These are phyloP conservation scores for Clivina fossor DNA, from an alignment of 2,888 invertebrate species.

Conservation along the genomic window DNA sequence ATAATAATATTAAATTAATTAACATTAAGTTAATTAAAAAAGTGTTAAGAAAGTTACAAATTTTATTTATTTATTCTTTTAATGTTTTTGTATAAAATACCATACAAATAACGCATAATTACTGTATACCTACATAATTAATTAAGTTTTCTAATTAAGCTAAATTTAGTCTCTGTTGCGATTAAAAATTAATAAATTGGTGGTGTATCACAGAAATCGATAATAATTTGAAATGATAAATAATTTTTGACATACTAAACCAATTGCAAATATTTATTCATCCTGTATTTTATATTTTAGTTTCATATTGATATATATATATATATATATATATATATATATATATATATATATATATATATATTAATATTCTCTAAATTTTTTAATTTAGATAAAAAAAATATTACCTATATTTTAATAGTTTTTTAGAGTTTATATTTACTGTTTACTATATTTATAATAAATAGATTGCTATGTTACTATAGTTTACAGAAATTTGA, in stretches of 20 bases:
- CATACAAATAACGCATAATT: too few species aligned
- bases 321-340: background rate
- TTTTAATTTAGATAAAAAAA: background rate
- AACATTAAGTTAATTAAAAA: too few species aligned
- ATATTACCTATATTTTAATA: background rate
- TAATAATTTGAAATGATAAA: background rate
- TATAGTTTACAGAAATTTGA: too few species aligned
- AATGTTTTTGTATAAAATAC: too few species aligned
- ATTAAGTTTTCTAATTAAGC: too few species aligned
- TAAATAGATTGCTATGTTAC: background rate
- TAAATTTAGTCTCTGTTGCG: too few species aligned
- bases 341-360: background rate
- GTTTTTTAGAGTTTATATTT: background rate
- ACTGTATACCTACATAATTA: too few species aligned
- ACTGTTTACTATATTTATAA: background rate
- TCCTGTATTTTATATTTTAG: background rate
- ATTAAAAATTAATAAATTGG: too few species aligned
- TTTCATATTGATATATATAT: background rate
- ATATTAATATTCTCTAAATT: background rate
- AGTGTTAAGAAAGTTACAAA: too few species aligned
- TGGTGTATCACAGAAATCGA: too few species aligned
- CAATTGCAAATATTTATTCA: background rate
- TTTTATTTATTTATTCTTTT: too few species aligned
- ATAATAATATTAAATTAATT: too few species aligned
- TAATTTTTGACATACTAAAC: background rate